Evolutionary conservation across 2,797 vertebrate species (phyloP), one percentile per base, ranked within the genome.

Genomic region (Poecilia wingei): DNA sequence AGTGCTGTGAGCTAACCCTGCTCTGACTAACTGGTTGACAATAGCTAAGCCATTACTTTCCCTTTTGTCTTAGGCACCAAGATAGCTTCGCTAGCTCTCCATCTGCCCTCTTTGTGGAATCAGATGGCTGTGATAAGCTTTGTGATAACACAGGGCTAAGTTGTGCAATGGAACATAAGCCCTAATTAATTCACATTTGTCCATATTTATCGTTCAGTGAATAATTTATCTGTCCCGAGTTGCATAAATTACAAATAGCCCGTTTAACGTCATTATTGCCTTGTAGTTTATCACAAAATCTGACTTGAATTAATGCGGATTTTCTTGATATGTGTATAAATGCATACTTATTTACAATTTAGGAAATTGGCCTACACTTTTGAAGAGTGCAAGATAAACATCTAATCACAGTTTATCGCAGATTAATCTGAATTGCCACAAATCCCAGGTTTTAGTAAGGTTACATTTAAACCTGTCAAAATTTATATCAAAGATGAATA

Each of bases 21-120:
- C 81, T 74, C 66, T 79, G 83, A 87, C 77, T 87, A 80, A 89
- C 82, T 90, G 93, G 81, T 88, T 92, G 86, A 90, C 92, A 91
- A 93, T 92, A 90, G 94, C 94, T 89, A 84, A 94, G 90, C 92
- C 93, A 91, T 94, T 94, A 94, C 94, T 94, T 94, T 95, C 92
- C 90, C 94, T 94, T 95, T 95, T 95, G 94, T 95, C 94, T 95
- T 92, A 88, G 86, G 86, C 80, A 86, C 88, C 89, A 78, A 83
- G 89, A 89, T 89, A 92, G 93, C 93, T 82, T 78, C 84, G 92
- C 91, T 94, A 93, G 93, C 92, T 88, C 72, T 84, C 86, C 87
- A 88, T 89, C 87, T 91, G 88, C 87, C 91, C 88, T 92, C 91
- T 93, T 93, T 93, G 92, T 93, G 90, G 88, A 87, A 80, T 92